Evolutionary conservation across 2,888 invertebrate species (phyloP).

Genomic region (Pecten maximus): DNA sequence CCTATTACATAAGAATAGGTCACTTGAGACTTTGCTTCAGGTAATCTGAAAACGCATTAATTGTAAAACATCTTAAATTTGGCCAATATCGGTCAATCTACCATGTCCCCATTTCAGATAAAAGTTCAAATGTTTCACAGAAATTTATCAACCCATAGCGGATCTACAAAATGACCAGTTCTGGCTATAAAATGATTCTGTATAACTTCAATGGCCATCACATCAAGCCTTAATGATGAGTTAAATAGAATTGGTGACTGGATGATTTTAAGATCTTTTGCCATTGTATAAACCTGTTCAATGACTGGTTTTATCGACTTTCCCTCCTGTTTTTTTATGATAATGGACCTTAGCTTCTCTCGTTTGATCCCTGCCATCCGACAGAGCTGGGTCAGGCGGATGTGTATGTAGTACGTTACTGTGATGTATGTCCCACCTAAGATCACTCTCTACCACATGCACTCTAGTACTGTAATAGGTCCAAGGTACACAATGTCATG

Average conservation of each 20-base stretch:
- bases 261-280: not conserved
- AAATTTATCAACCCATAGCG: not conserved
- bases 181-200: not conserved
- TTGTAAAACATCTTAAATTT: no score
- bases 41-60: no score
- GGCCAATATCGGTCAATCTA: not conserved
- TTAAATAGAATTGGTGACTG: not conserved
- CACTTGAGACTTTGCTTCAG: no score
- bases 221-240: not conserved
- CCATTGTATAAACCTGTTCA: not conserved
- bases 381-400: not conserved
- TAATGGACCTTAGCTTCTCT: not conserved
- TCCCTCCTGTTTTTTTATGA: not conserved
- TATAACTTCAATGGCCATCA: not conserved
- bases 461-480: not conserved
- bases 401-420: not conserved
- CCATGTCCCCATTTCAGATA: not conserved
- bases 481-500: no score
- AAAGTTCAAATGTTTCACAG: not conserved
- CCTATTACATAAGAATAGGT: no score
- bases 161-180: not conserved
- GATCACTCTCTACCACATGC: not conserved
- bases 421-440: not conserved
- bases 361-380: not conserved
- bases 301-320: not conserved